Evolutionary conservation across 2,888 invertebrate genomes (phyloP).

Genomic region (Morpho helenor): DNA sequence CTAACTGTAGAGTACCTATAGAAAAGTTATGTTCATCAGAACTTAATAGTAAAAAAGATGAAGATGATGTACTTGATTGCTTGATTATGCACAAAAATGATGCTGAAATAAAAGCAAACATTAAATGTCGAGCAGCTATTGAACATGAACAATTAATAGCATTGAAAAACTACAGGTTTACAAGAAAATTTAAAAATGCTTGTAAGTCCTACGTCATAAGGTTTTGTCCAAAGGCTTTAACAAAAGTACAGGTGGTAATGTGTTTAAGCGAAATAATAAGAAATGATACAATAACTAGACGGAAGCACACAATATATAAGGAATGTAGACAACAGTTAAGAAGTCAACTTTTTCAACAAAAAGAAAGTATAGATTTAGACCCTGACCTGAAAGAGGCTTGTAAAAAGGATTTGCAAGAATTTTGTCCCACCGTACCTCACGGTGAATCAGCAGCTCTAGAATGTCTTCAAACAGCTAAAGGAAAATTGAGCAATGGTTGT

Average conservation of each 20-base stretch:
- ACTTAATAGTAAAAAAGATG: constrained; percentile 84
- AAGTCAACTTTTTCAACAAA: constrained; percentile 94
- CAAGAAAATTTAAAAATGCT: constrained; percentile 95
- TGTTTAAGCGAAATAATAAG: constrained; percentile 95
- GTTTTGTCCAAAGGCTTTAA: constrained; percentile 84
- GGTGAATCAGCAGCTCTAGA: constrained; percentile 88
- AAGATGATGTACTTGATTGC: constrained; percentile 96
- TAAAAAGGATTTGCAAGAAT: constrained; percentile 85
- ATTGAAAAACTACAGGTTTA: constrained; percentile 95
- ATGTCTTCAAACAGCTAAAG: constrained; percentile 84
- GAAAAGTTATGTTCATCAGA: constrained; percentile 86
- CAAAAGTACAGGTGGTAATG: constrained; percentile 87
- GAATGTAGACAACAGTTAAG: constrained; percentile 95
- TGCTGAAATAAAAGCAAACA: constrained; percentile 85
- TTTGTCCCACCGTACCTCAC: constrained; percentile 83
- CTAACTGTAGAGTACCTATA: constrained; percentile 89
- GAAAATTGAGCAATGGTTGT: constrained; percentile 83
- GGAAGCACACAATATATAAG: constrained; percentile 89
- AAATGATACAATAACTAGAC: constrained; percentile 89
- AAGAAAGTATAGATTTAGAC: constrained; percentile 93
- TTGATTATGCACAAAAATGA: constrained; percentile 95
- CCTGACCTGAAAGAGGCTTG: constrained; percentile 91
- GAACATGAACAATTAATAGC: constrained; percentile 98
- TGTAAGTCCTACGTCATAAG: constrained; percentile 90
- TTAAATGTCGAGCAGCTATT: constrained; percentile 94